phyloP scores from a whole-genome alignment of 2,888 invertebrate species.

The Adelphocoris suturalis region DNA sequence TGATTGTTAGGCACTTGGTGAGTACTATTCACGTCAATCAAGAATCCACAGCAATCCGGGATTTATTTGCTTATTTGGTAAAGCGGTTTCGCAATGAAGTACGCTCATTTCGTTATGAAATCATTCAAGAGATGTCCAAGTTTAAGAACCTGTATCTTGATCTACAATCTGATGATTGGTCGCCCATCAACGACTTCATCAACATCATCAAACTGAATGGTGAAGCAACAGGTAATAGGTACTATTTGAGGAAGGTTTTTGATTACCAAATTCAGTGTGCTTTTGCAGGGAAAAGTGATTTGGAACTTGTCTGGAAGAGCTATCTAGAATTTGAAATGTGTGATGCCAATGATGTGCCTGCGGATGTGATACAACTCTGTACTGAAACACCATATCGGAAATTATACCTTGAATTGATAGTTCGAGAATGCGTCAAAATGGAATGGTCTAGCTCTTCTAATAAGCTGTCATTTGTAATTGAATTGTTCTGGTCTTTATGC shows the following conservation, averaged over 20 bases:
- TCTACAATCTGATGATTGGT: conserved; percentile 62
- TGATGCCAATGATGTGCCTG: background rate
- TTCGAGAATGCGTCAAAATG: conserved; percentile 38
- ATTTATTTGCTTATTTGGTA: conserved; percentile 62
- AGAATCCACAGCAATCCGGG: background rate
- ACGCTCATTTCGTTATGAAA: background rate
- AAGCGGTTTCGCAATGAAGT: conserved; percentile 71
- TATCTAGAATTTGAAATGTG: conserved; percentile 55
- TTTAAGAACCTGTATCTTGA: conserved; percentile 26
- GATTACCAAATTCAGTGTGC: conserved; percentile 37
- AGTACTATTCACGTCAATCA: conserved; percentile 51
- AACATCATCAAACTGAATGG: conserved; percentile 71
- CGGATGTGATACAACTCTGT: conserved; percentile 23
- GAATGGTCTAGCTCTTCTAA: background rate
- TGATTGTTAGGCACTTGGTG: conserved; percentile 49
- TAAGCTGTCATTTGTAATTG: background rate
- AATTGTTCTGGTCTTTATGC: conserved; percentile 28
- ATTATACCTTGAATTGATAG: conserved; percentile 67
- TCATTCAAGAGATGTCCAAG: conserved; percentile 32
- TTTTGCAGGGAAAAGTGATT: conserved; percentile 24
- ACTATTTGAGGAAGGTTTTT: conserved; percentile 56
- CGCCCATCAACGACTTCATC: conserved; percentile 69
- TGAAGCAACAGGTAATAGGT: conserved; percentile 12
- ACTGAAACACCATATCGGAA: conserved; percentile 60
- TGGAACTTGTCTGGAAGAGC: conserved; percentile 55